Evolutionary conservation across 2,888 invertebrate genomes (phyloP).

Genomic region (Dugesia japonica): DNA sequence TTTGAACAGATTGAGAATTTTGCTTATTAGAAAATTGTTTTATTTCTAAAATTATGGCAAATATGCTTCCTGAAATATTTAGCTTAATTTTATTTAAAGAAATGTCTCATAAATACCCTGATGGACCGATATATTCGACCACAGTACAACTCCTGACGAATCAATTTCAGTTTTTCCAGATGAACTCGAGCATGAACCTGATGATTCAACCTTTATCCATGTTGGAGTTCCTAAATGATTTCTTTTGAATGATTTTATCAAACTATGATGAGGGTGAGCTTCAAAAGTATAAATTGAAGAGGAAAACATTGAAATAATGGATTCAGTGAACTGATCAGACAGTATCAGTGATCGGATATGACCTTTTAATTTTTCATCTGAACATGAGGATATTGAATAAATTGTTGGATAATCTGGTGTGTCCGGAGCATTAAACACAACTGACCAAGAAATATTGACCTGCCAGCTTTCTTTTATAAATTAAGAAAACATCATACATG

Average conservation of each 20-base stretch:
- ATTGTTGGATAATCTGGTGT: background rate
- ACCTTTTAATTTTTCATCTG: background rate
- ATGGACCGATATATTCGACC: background rate
- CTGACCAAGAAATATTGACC: background rate
- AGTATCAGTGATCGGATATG: background rate
- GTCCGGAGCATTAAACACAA: background rate
- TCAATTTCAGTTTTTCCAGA: background rate
- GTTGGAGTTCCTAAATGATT: background rate
- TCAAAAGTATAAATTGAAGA: background rate
- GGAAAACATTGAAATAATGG: background rate
- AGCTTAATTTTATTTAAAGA: too few relatives aligned
- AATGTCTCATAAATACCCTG: too few relatives aligned
- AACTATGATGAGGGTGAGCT: background rate
- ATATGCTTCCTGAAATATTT: background rate
- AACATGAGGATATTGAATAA: background rate
- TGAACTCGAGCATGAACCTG: background rate
- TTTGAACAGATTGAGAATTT: background rate
- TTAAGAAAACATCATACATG: too few relatives aligned
- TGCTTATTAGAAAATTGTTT: background rate
- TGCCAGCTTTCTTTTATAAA: background rate
- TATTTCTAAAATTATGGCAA: background rate
- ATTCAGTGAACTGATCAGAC: background rate
- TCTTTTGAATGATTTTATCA: background rate
- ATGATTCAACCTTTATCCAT: background rate
- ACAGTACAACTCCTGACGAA: background rate